Base-by-base conservation (phyloP, 2,888 invertebrate genomes). In the Cephus pulcher region DNA sequence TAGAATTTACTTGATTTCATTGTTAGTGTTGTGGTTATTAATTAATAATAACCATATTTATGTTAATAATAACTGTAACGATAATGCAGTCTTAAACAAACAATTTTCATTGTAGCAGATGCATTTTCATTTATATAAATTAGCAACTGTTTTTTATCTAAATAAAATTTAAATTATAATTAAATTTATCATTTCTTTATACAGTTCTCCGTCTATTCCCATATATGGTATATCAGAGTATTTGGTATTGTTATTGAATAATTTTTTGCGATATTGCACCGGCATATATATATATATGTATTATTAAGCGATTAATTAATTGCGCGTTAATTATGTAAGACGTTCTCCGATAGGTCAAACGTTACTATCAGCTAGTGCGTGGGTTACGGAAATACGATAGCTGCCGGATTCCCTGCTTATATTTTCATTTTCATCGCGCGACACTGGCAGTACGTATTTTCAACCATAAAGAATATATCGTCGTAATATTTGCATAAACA, bases 331-430 rank as follows among this genome's bases (percentile, higher is more conserved):
- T 56, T 56, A 56, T 1, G 56, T 56, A 56, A 56, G 23, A 56
- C 9, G 23, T 23, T 56, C 56, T 56, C 56, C 23, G 2, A 56
- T 56, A 23, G 56, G 56, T 23, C 71, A 34, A 71, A 33, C 23
- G 32, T 71, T 71, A 71, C 71, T 71, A 71, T 71, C 71, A 12
- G 71, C 3, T 32, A 35, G 73, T 32, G 81, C 68, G 76, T 76
- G 32, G 76, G 76, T 56, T 56, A 34, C 73, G 76, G 76, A 76
- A 76, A 76, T 40, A 30, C 69, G 76, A 76, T 76, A 81, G 23
- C 56, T 23, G 9, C 56, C 56, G 56, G 23, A 69, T 23, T 56
- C 23, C 23, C 23, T 23, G 56, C 6, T 56, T 56, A 23, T 56
- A 56, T 23, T 56, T 23, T 56, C 56, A 9, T 56, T 56, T 56